phyloP scores from a whole-genome alignment of 2,797 vertebrate species.

The Halcyon leucocephala region DNA sequence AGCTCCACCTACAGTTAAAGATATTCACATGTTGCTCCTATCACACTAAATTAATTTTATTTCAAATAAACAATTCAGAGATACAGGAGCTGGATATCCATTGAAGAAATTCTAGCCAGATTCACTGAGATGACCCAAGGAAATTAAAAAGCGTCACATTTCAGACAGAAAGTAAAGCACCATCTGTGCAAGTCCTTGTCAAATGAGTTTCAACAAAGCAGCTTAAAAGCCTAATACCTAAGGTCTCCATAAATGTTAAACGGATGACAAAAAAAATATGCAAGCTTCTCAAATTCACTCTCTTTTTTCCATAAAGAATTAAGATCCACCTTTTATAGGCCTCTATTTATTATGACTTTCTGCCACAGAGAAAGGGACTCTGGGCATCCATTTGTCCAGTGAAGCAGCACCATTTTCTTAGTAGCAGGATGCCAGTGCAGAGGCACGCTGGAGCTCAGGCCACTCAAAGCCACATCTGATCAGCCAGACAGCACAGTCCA shows the following conservation, averaged over 20 bases:
- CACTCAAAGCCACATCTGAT: background rate
- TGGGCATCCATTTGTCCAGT: background rate
- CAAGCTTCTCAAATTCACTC: background rate
- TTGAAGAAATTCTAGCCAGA: slow-evolving; percentile 19
- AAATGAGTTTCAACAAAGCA: slow-evolving; percentile 65
- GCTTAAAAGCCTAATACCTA: slow-evolving; percentile 62
- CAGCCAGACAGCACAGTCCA: background rate
- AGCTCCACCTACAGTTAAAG: background rate
- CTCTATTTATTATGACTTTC: background rate
- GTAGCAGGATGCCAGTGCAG: background rate
- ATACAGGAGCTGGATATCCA: background rate
- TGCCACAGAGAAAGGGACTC: background rate
- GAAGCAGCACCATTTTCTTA: background rate
- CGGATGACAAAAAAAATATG: background rate
- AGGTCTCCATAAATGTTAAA: slow-evolving; percentile 48
- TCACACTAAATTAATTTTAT: slow-evolving; percentile 4
- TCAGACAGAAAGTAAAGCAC: slow-evolving; percentile 59
- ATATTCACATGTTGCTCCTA: background rate
- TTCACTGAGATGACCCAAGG: slow-evolving; percentile 1
- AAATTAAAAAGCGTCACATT: slow-evolving; percentile 63
- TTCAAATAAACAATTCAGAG: slow-evolving; percentile 35
- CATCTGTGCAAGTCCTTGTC: slow-evolving; percentile 59
- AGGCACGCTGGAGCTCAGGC: background rate
- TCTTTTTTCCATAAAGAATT: background rate
- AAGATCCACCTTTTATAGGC: background rate